Evolutionary conservation across 2,797 vertebrate genomes (phyloP).

Genomic region (Eulemur mongoz): DNA sequence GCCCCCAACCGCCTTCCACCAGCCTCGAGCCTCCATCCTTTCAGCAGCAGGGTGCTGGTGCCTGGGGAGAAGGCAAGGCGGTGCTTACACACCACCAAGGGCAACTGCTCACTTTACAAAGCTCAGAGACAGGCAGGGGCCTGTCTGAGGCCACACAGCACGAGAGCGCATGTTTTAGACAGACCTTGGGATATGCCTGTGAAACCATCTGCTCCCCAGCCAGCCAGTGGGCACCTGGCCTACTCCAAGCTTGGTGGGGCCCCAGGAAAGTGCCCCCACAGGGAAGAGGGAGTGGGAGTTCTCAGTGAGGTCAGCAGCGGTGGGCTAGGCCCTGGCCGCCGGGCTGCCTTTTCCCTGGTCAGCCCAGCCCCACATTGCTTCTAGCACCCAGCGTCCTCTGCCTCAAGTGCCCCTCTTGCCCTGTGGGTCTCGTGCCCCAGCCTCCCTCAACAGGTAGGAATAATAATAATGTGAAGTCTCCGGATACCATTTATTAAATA

Average conservation of each 20-base stretch:
- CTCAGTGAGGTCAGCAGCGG: not conserved
- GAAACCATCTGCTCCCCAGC: not conserved
- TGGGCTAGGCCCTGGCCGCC: not conserved
- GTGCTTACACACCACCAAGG: not conserved
- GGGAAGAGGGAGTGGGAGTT: not conserved
- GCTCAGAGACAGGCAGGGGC: not conserved
- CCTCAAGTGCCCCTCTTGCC: not conserved
- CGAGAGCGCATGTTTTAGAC: not conserved
- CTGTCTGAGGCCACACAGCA: not conserved
- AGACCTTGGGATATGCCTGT: not conserved
- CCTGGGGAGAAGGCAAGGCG: not conserved
- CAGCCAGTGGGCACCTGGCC: not conserved
- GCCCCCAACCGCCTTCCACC: not conserved
- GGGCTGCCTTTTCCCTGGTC: not conserved
- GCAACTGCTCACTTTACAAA: not conserved
- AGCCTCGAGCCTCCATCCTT: not conserved
- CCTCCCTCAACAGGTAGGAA: not conserved
- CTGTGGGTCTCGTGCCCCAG: not conserved
- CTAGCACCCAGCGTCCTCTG: too few species aligned
- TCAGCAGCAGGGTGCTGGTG: not conserved
- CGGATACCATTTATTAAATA: not conserved
- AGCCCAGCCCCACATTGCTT: not conserved
- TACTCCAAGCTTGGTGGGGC: not conserved
- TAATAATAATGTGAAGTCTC: not conserved
- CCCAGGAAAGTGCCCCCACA: not conserved